Evolutionary conservation across 37 sponge, comb jelly and placozoan species (phyloP).

Genomic region (Axinella damicornis): DNA sequence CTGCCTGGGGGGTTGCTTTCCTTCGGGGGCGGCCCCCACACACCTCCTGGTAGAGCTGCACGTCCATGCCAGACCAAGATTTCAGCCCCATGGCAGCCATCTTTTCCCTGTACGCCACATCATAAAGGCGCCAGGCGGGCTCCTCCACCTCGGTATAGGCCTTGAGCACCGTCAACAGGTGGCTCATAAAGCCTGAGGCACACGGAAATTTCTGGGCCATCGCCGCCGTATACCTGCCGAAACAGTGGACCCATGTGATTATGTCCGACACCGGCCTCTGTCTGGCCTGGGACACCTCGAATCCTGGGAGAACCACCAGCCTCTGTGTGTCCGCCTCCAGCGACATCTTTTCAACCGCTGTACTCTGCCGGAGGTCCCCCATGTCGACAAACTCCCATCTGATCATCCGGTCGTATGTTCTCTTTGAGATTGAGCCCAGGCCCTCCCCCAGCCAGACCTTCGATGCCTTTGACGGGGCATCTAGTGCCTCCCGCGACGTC

Average conservation of each 20-base stretch:
- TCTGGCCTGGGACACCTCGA: neutral
- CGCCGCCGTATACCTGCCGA: constrained; percentile 11
- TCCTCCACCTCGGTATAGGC: constrained; percentile 8
- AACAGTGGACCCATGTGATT: constrained; percentile 6
- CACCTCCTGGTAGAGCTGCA: constrained; percentile 12
- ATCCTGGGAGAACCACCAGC: constrained; percentile 20
- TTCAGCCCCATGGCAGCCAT: constrained; percentile 17
- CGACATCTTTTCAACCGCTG: neutral
- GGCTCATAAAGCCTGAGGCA: constrained; percentile 23
- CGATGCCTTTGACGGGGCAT: neutral
- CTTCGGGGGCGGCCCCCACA: neutral
- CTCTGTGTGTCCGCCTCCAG: neutral
- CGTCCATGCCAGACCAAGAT: constrained; percentile 8
- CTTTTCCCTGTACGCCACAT: constrained; percentile 16
- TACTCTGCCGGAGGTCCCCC: constrained; percentile 9
- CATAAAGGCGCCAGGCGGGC: constrained; percentile 3
- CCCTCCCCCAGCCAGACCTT: constrained; percentile 27
- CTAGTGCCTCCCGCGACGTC: neutral
- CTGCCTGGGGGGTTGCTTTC: too few relatives aligned
- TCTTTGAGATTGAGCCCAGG: constrained; percentile 4
- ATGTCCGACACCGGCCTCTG: neutral
- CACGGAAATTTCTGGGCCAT: constrained; percentile 5
- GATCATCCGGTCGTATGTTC: neutral
- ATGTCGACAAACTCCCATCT: constrained; percentile 24
- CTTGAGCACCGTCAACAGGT: constrained; percentile 10